Base-by-base conservation (phyloP, 1,140 invertebrate genomes). In the Cydia strobilella region DNA sequence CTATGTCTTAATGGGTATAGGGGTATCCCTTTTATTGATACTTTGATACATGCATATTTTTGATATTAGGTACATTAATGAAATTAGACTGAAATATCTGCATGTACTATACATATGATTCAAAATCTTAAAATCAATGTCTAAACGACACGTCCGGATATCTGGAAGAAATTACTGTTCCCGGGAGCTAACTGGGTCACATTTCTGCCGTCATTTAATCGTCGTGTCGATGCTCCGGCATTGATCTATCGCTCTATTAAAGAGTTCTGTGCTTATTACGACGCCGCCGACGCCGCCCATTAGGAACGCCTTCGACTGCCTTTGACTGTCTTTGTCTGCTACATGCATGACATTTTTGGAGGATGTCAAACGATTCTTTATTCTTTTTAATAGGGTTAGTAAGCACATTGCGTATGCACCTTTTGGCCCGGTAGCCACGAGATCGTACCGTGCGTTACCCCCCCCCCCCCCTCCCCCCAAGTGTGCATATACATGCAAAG, bases 181-280 rank as follows among this genome's bases (percentile, higher is more conserved):
- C 65, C 31, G 65, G 15, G 31, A 69, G 65, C 65, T 39, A 69
- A 39, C 65, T 69, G 31, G 65, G 65, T 69, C 27, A 69, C 65
- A 69, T 69, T 69, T 69, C 65, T 69, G 15, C 31, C 65, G 27
- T 69, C 65, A 69, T 69, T 69, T 69, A 69, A 69, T 69, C 65
- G 65, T 69, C 31, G 65, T 39, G 65, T 69, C 65, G 31, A 69
- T 69, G 65, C 65, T 69, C 31, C 35, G 35, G 65, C 65, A 69
- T 69, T 69, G 65, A 69, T 69, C 65, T 69, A 69, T 69, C 65
- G 65, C 27, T 69, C 65, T 69, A 69, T 69, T 69, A 69, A 69
- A 69, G 65, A 69, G 65, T 69, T 35, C 65, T 7, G 65, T 18
- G 65, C 65, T 39, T 69, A 31, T 69, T 69, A 69, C 65, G 65